Conservation (phyloP, 2,888 invertebrate species). For the Tryphoninae sp. region DNA sequence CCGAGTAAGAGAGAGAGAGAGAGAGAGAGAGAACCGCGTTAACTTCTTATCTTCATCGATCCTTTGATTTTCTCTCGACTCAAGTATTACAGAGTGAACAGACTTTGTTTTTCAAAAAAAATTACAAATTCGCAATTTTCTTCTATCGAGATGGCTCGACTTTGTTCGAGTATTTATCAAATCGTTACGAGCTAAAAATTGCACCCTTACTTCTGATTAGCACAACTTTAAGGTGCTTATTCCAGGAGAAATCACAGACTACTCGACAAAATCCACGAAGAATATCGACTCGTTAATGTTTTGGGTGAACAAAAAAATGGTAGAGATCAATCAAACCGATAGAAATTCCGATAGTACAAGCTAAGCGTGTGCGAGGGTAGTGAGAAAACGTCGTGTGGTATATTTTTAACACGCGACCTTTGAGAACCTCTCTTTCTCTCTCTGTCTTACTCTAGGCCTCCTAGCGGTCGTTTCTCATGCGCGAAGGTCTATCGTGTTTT, state of each 20-base stretch:
- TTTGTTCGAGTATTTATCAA: no score
- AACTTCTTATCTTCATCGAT: neutral
- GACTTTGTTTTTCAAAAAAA: no score
- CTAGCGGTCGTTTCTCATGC: constrained; percentile 45
- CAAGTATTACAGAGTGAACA: no score
- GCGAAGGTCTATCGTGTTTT: constrained; percentile 48
- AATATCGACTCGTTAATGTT: no score
- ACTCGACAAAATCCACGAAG: no score
- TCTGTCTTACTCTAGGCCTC: constrained; percentile 32
- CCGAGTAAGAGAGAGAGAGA: constrained; percentile 23
- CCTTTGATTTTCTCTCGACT: neutral
- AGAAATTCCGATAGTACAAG: constrained; percentile 25
- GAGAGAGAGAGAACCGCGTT: constrained; percentile 15
- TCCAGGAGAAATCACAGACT: no score
- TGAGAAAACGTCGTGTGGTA: constrained; percentile 46
- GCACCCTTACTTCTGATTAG: no score
- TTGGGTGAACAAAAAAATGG: neutral
- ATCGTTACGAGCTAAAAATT: no score
- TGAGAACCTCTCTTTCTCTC: constrained; percentile 34
- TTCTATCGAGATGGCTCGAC: no score
- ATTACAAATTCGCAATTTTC: no score
- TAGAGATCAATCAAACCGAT: neutral
- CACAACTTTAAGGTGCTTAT: no score
- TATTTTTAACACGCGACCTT: constrained; percentile 60
- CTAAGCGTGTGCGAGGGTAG: constrained; percentile 10